phyloP scores from a whole-genome alignment of 2,888 invertebrate genomes.

The Pyrgus malvae region DNA sequence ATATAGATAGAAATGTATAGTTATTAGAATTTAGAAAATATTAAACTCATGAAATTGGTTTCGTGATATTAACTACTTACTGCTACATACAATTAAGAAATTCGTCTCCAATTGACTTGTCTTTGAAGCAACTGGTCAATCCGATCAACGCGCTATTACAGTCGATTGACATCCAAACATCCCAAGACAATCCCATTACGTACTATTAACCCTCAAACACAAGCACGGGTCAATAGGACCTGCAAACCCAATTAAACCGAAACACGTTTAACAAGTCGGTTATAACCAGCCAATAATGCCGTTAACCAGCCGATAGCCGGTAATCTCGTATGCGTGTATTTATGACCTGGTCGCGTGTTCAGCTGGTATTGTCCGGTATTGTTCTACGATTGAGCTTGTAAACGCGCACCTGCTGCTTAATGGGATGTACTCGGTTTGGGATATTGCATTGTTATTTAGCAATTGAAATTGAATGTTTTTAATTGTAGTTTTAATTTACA shows the following conservation, averaged over 20 bases:
- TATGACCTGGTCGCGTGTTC: slow-evolving; percentile 30
- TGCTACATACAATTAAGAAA: too few relatives aligned
- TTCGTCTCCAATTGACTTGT: too few relatives aligned
- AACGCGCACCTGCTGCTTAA: slow-evolving; percentile 10
- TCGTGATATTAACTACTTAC: too few relatives aligned
- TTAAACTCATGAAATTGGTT: too few relatives aligned
- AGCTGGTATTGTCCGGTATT: slow-evolving; percentile 14
- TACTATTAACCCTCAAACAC: slow-evolving; percentile 10
- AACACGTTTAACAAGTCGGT: slow-evolving; percentile 16
- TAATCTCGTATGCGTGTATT: slow-evolving; percentile 32
- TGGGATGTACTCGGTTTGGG: neutral
- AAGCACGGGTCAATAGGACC: slow-evolving; percentile 16
- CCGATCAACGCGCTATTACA: slow-evolving; percentile 1
- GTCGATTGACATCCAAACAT: slow-evolving; percentile 10
- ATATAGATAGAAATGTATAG: too few relatives aligned
- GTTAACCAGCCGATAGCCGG: slow-evolving; percentile 23
- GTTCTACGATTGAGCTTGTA: slow-evolving; percentile 13
- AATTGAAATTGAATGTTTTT: too few relatives aligned
- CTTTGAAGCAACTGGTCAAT: too few relatives aligned
- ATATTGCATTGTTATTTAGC: neutral
- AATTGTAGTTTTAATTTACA: too few relatives aligned
- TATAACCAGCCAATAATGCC: slow-evolving; percentile 28
- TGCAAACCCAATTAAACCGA: slow-evolving; percentile 24
- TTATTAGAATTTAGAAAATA: too few relatives aligned
- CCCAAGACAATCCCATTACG: slow-evolving; percentile 4